Evolutionary conservation across 2,113 vertebrate genomes (phyloP).

Genomic region (Eira barbara): DNA sequence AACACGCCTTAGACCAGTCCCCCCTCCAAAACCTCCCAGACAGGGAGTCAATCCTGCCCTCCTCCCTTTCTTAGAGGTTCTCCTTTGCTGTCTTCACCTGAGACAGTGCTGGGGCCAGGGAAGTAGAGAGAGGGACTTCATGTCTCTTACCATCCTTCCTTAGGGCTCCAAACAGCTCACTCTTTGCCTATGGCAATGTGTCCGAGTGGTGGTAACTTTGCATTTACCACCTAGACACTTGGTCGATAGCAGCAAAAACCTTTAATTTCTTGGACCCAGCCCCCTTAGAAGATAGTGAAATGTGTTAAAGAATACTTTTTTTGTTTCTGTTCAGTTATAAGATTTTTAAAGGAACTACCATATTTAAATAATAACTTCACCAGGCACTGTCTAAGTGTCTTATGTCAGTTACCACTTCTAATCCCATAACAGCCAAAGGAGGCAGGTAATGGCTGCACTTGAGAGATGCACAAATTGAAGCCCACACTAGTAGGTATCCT

Average conservation of each 20-base stretch:
- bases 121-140: not conserved
- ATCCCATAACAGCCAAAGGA: not conserved
- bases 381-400: not conserved
- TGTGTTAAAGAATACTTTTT: not conserved
- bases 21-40: not conserved
- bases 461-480: not conserved
- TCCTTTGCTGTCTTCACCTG: not conserved
- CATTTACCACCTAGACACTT: not conserved
- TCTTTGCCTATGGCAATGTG: not conserved
- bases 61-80: not conserved
- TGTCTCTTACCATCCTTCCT: not conserved
- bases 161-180: not conserved
- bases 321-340: not conserved
- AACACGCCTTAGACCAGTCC: not conserved
- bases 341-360: not conserved
- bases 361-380: conserved; percentile 14
- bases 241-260: not conserved
- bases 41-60: not conserved
- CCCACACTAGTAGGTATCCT: not conserved
- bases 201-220: not conserved
- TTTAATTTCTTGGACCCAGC: not conserved
- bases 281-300: not conserved
- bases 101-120: not conserved
- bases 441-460: not conserved
- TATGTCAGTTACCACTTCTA: not conserved